phyloP scores from a whole-genome alignment of 2,113 vertebrate genomes.

The Hiodon alosoides region DNA sequence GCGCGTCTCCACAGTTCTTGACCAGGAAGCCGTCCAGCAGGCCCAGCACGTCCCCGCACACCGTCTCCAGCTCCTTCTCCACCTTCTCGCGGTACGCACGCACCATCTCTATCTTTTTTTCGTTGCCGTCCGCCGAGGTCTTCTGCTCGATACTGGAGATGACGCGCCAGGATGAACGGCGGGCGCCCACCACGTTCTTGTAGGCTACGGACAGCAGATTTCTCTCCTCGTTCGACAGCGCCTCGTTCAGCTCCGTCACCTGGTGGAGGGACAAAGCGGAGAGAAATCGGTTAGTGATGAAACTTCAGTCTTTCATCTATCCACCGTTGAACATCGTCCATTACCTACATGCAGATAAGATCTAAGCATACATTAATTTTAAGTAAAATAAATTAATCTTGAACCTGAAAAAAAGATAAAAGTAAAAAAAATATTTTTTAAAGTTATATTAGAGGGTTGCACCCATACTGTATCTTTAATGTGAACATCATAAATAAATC shows the following conservation, averaged over 20 bases:
- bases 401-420: not conserved
- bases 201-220: slow-evolving; percentile 95
- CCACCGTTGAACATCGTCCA: too few species aligned
- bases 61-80: slow-evolving; percentile 93
- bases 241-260: slow-evolving; percentile 96
- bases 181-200: slow-evolving; percentile 93
- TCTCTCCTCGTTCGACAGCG: slow-evolving; percentile 94
- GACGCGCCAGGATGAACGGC: slow-evolving; percentile 95
- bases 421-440: not conserved
- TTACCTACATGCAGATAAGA: too few species aligned
- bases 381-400: too few species aligned
- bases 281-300: not conserved
- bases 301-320: too few species aligned
- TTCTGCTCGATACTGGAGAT: slow-evolving; percentile 99
- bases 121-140: slow-evolving; percentile 92
- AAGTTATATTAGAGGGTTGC: not conserved
- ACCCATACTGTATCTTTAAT: too few species aligned
- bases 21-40: slow-evolving; percentile 97
- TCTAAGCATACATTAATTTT: too few species aligned
- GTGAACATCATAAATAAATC: not conserved
- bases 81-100: slow-evolving; percentile 96
- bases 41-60: slow-evolving; percentile 95
- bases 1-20: slow-evolving; percentile 97
- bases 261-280: slow-evolving; percentile 34
- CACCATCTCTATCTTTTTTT: slow-evolving; percentile 99